Evolutionary conservation across 2,888 invertebrate species (phyloP).

Genomic region (Linyphia triangularis): DNA sequence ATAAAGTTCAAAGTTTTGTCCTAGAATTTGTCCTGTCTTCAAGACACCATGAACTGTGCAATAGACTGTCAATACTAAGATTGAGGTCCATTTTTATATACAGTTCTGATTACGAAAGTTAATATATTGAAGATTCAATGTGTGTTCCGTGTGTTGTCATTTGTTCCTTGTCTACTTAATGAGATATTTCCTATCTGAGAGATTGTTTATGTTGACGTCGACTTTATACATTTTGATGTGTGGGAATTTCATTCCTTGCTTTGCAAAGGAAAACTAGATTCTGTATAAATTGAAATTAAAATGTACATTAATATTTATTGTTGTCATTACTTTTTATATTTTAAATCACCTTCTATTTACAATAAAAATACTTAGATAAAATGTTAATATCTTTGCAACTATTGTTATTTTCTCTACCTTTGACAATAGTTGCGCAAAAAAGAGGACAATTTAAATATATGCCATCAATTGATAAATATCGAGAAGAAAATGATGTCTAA

Average conservation of each 20-base stretch:
- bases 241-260: conserved; percentile 14
- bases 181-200: conserved; percentile 3
- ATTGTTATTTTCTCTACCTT: too few species aligned
- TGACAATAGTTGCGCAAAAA: too few species aligned
- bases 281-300: conserved; percentile 50
- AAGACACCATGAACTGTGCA: conserved; percentile 10
- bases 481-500: too few species aligned
- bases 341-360: not conserved
- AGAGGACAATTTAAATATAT: too few species aligned
- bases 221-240: conserved; percentile 57
- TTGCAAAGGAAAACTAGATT: conserved; percentile 27
- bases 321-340: not conserved
- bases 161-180: conserved; percentile 14
- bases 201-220: conserved; percentile 21
- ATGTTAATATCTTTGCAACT: too few species aligned
- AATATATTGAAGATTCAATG: conserved; percentile 19
- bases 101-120: not conserved
- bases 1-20: too few species aligned
- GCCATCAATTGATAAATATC: too few species aligned
- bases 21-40: too few species aligned
- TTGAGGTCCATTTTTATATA: not conserved
- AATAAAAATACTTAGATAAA: too few species aligned
- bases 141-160: not conserved
- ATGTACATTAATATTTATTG: conserved; percentile 25
- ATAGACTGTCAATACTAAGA: not conserved